Evolutionary conservation across 2,888 invertebrate species (phyloP).

Genomic region (Liodrosophila aerea): DNA sequence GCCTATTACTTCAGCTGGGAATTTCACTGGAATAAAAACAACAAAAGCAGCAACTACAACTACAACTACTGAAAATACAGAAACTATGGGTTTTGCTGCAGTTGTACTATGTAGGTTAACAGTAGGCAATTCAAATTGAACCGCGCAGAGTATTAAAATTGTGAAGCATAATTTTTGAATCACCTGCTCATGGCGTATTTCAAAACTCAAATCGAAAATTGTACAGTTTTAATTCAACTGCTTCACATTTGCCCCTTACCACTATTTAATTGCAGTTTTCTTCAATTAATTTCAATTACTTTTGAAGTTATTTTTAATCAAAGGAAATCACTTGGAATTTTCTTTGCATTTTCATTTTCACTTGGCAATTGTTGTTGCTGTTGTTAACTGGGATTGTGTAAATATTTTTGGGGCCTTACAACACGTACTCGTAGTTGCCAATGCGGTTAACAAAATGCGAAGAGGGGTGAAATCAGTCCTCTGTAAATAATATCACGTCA

Average conservation of each 20-base stretch:
- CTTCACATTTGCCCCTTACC: not conserved
- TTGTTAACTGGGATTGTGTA: slow-evolving; percentile 23
- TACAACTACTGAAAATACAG: too few species aligned
- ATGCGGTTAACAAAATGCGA: slow-evolving; percentile 56
- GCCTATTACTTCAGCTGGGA: too few species aligned
- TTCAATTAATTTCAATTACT: slow-evolving; percentile 21
- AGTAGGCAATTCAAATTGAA: too few species aligned
- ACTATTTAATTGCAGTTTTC: slow-evolving; percentile 16
- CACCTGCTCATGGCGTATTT: too few species aligned
- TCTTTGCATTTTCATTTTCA: not conserved
- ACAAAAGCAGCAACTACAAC: too few species aligned
- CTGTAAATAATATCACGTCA: slow-evolving; percentile 74
- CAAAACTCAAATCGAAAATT: too few species aligned
- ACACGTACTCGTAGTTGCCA: slow-evolving; percentile 38
- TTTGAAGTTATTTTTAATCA: slow-evolving; percentile 18
- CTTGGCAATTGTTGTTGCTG: slow-evolving; percentile 19
- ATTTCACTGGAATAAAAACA: too few species aligned
- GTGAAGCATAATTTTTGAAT: too few species aligned
- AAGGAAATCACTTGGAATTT: not conserved
- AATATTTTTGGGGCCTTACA: slow-evolving; percentile 29
- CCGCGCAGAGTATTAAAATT: too few species aligned
- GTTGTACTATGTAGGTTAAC: too few species aligned
- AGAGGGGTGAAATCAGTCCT: slow-evolving; percentile 71
- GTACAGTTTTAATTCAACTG: too few species aligned
- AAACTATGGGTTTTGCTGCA: too few species aligned